Evolutionary conservation across 2,888 invertebrate species (phyloP).

Genomic region (Epistrophe grossulariae): DNA sequence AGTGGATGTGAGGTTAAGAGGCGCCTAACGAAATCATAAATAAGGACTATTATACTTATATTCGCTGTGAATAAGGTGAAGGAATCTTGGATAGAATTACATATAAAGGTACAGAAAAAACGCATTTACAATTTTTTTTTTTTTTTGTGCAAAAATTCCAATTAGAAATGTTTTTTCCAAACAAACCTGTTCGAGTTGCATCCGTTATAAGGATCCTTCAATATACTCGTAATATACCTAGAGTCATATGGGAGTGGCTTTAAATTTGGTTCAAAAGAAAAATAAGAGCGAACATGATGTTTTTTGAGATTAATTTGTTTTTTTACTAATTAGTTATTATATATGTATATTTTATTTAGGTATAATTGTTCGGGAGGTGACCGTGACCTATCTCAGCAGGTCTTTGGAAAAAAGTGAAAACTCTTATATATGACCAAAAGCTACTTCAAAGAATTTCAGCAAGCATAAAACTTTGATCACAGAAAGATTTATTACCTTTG

Average conservation of each 20-base stretch:
- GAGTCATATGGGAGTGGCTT: background rate
- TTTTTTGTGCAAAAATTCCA: slow-evolving; percentile 17
- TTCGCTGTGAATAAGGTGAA: slow-evolving; percentile 8
- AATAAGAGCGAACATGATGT: background rate
- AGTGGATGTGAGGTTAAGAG: slow-evolving; percentile 71
- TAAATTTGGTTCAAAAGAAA: background rate
- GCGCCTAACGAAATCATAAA: slow-evolving; percentile 64
- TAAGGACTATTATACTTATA: slow-evolving; percentile 47
- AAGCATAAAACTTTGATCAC: no score
- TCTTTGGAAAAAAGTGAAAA: no score
- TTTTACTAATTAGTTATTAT: no score
- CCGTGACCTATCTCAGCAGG: no score
- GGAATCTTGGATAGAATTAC: slow-evolving; percentile 13
- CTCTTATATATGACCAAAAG: no score
- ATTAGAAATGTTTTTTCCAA: slow-evolving; percentile 25
- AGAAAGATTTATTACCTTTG: no score
- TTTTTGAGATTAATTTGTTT: no score
- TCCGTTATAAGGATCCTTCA: slow-evolving; percentile 14
- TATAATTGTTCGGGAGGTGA: no score
- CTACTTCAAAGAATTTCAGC: no score
- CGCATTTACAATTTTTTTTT: background rate
- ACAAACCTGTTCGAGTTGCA: slow-evolving; percentile 26
- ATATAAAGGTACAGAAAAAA: background rate
- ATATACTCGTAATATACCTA: background rate
- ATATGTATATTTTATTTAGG: no score